Base-by-base conservation (phyloP, 2,888 invertebrate genomes). In the Ochropleura leucogaster region DNA sequence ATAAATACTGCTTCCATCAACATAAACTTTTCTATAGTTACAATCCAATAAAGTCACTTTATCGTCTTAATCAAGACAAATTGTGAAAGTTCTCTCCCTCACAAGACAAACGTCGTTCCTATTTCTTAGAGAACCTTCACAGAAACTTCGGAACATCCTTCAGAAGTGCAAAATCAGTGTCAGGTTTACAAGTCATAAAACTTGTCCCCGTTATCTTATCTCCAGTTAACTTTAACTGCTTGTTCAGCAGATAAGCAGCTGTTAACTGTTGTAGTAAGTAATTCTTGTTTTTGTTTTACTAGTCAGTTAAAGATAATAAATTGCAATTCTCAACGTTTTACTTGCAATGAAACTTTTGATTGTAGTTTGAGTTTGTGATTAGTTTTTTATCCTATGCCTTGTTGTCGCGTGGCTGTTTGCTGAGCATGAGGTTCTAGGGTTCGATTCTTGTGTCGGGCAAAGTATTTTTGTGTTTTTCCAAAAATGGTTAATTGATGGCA, bases 141-240 rank as follows among this genome's bases (percentile, higher is more conserved):
- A 40, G 30, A 9, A 18, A 44, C 9, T 42, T 3, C 4, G 3
- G 1, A 4, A 53, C 9, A 30, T 42, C n/a, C 16, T 77, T 78
- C 62, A 55, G 42, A 63, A 80, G n/a, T 53, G 70, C 62, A 59
- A 72, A 78, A 59, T 80, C 71, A 68, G 57, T 59, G 63, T 49
- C 57, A 44, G 12, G 57, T 18, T 74, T 42, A 55, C 20, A 0
- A 59, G 68, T 46, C 59, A 65, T 82, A 82, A 76, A 79, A 77
- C 77, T 47, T 57, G 62, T 47, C 40, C 46, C 18, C 14, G 57
- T 55, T 65, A 82, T 79, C 79, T 82, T 77, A 79, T 79, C 79
- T 55, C 4, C 9, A 30, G 76, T 67, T 68, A 63, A 76, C 51
- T 47, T 76, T 59, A 76, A 76, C 63, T 76, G 82, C 55, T 81